phyloP scores from a whole-genome alignment of 2,888 invertebrate species.

The Protodeltote pygarga region DNA sequence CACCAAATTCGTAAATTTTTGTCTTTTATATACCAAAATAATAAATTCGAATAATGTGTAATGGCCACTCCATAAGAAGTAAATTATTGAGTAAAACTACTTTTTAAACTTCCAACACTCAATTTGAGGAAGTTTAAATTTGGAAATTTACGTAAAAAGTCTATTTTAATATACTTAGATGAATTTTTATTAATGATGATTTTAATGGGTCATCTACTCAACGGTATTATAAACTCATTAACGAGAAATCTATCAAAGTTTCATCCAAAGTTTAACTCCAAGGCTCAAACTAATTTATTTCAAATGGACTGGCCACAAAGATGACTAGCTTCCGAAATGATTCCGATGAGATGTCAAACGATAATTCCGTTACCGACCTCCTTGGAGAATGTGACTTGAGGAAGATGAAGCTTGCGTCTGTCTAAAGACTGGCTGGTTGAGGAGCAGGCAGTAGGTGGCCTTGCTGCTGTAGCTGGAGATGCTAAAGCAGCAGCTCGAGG shows the following conservation, averaged over 20 bases:
- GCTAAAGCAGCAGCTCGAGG: slow-evolving; percentile 71
- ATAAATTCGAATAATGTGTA: slow-evolving; percentile 52
- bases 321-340: slow-evolving; percentile 59
- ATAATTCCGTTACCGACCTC: slow-evolving; percentile 97
- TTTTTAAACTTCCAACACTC: slow-evolving; percentile 3
- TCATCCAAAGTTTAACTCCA: not conserved
- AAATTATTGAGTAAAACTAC: slow-evolving; percentile 20
- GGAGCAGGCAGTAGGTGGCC: slow-evolving; percentile 91
- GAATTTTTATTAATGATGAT: too few relatives aligned
- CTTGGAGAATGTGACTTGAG: slow-evolving; percentile 94
- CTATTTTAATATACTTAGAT: too few relatives aligned
- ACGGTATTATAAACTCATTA: too few relatives aligned
- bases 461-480: slow-evolving; percentile 76
- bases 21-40: slow-evolving; percentile 47
- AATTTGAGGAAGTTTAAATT: slow-evolving; percentile 20
- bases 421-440: slow-evolving; percentile 88
- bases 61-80: slow-evolving; percentile 17
- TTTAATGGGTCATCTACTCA: too few relatives aligned
- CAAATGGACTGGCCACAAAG: slow-evolving; percentile 25
- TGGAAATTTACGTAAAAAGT: not conserved
- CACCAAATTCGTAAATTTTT: slow-evolving; percentile 58
- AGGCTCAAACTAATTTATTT: slow-evolving; percentile 9
- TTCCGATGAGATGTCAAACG: slow-evolving; percentile 83
- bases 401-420: slow-evolving; percentile 90
- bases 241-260: not conserved